Percentiles rank a stretch among this genome's conserved stretches.
These are phyloP conservation scores for Tetranychus cinnabarinus DNA, from an alignment of 1,140 invertebrate genomes.

Conservation along the genomic window DNA sequence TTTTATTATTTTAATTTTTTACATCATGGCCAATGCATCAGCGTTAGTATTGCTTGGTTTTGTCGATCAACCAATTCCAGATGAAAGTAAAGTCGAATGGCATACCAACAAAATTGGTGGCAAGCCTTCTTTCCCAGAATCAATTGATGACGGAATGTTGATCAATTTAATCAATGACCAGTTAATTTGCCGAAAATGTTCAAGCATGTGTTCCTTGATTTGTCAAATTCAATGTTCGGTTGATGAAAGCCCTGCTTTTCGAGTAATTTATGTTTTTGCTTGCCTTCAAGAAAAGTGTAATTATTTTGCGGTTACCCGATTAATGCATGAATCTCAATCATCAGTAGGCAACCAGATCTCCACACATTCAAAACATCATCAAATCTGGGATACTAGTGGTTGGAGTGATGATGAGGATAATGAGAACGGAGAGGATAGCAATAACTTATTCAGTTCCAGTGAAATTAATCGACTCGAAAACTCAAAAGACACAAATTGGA, in stretches of 20 bases:
- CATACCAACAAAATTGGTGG: neutral
- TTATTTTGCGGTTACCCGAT: neutral
- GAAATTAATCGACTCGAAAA: too few species aligned
- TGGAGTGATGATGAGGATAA: neutral
- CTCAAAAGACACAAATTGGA: too few species aligned
- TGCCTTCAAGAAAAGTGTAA: constrained; percentile 2
- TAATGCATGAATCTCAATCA: neutral
- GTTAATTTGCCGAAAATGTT: neutral
- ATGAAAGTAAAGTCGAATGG: neutral
- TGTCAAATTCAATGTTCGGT: constrained; percentile 6
- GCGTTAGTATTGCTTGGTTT: neutral
- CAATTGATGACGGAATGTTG: neutral
- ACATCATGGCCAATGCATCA: neutral
- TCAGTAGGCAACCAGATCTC: neutral
- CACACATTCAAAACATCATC: neutral
- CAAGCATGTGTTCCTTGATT: neutral
- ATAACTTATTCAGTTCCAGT: neutral
- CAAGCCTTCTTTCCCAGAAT: neutral
- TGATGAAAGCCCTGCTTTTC: neutral
- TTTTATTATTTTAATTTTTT: neutral
- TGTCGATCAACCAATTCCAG: neutral
- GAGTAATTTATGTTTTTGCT: constrained; percentile 4
- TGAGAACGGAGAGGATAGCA: neutral
- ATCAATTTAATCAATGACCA: neutral
- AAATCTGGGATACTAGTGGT: neutral